Evolutionary conservation across 2,797 vertebrate species (phyloP).

Genomic region (Megaceryle alcyon): DNA sequence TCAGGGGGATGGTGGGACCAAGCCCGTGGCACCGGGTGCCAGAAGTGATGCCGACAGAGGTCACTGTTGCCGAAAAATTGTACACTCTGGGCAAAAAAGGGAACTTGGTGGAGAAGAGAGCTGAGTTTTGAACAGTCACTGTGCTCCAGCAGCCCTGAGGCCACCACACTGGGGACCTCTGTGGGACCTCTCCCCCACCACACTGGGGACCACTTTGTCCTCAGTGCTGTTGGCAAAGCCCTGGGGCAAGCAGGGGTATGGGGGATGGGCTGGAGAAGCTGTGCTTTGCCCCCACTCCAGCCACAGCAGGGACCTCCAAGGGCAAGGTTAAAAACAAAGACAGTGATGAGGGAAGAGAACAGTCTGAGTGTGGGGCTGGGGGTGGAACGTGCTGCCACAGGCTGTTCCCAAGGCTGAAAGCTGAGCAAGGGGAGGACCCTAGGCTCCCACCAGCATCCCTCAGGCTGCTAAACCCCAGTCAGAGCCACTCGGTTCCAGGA

Average conservation of each 20-base stretch:
- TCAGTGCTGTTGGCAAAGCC: not conserved
- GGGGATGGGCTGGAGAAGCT: not conserved
- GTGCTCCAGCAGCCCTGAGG: not conserved
- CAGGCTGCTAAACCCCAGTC: accelerated
- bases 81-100: not conserved
- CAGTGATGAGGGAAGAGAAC: accelerated
- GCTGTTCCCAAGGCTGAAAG: not conserved
- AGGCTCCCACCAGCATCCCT: too few species aligned
- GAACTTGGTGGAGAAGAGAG: not conserved
- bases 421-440: not conserved
- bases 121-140: not conserved
- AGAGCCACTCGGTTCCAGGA: not conserved
- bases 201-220: accelerated
- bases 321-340: not conserved
- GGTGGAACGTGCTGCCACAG: accelerated
- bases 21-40: not conserved
- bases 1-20: not conserved
- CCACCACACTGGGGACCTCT: accelerated
- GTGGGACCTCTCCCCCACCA: not conserved
- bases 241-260: not conserved
- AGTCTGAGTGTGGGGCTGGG: not conserved
- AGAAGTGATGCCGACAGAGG: not conserved
- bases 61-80: slow-evolving; percentile 36
- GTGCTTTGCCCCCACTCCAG: too few species aligned
- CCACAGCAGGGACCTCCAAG: accelerated